Evolutionary conservation across 2,888 invertebrate species (phyloP), one percentile per base, ranked within the genome.

Genomic region (Acrobasis repandana): DNA sequence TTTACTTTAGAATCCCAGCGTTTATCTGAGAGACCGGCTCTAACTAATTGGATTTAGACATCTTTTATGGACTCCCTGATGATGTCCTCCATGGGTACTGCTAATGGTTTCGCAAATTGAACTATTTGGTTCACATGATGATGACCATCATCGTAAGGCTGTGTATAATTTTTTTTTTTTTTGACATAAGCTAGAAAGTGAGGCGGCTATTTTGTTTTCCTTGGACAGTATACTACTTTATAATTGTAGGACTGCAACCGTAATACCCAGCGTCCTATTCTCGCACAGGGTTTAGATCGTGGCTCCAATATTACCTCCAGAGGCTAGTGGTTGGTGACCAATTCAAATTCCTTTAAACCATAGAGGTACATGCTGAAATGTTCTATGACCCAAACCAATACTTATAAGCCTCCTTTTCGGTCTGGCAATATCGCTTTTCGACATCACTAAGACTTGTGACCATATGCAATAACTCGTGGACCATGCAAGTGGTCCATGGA

Each of bases 161-260:
- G 15, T 8, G 6, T 0, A n/a, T n/a, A n/a, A n/a, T n/a, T n/a
- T n/a, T n/a, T 16, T 6, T 6, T 43, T 0, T 8, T 6, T 10
- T 14, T 9, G 43, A 43, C 69, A 61, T n/a, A 70, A 46, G 20
- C 72, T 34, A 0, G 73, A 74, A 2, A 76, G 50, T 0, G 72
- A 61, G 28, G 77, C 77, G 0, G 76, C 75, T 2, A 76, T 74
- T 43, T 77, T 76, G 0, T 14, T 52, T 73, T 76, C 0, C 75
- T 75, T 0, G 73, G 70, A 8, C 56, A 33, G 43, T 79, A 81
- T 9, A 67, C 20, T 5, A 79, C 66, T 47, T 71, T 72, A 60
- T 63, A 79, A 1, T 64, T 61, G 28, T 69, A 80, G 0, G 72
- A 11, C 57, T 80, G 78, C 4, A 78, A 58, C 3, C 77, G 50